Conservation (phyloP, 2,797 vertebrate genomes). For the Malacoraja senta region DNA sequence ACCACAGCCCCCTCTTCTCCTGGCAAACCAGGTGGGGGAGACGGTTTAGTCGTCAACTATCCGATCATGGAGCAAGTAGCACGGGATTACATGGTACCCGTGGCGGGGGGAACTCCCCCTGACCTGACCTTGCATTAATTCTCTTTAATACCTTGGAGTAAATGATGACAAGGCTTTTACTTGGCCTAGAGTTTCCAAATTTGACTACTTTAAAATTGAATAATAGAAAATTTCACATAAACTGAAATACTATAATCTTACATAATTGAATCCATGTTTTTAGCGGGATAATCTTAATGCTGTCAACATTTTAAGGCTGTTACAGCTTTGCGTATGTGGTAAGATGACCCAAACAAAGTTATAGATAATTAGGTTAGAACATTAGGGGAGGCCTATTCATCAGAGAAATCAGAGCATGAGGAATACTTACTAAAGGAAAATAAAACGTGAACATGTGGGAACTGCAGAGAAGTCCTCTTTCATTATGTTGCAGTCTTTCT, state of each 20-base stretch:
- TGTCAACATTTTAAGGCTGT: constrained; percentile 1
- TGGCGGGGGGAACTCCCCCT: too few species aligned
- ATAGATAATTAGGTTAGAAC: not conserved
- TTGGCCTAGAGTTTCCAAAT: not conserved
- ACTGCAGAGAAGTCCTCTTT: not conserved
- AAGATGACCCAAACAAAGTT: constrained; percentile 25
- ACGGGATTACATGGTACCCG: too few species aligned
- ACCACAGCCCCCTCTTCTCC: too few species aligned
- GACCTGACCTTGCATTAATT: not conserved
- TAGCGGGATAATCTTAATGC: constrained; percentile 3
- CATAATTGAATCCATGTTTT: constrained; percentile 30
- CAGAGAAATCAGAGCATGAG: not conserved
- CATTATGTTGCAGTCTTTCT: not conserved
- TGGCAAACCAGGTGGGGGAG: too few species aligned
- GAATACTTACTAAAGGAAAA: not conserved
- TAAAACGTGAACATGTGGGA: not conserved
- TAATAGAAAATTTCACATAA: constrained; percentile 26
- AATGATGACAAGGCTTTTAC: constrained; percentile 1
- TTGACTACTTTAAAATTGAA: constrained; percentile 10
- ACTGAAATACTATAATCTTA: constrained; percentile 16
- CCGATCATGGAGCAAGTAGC: too few species aligned
- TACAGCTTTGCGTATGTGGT: not conserved
- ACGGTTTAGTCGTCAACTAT: too few species aligned
- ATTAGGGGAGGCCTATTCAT: not conserved
- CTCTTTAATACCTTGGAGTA: not conserved